Evolutionary conservation across 2,113 vertebrate genomes (phyloP), one percentile per base, ranked within the genome.

Genomic region (Malurus elegans): DNA sequence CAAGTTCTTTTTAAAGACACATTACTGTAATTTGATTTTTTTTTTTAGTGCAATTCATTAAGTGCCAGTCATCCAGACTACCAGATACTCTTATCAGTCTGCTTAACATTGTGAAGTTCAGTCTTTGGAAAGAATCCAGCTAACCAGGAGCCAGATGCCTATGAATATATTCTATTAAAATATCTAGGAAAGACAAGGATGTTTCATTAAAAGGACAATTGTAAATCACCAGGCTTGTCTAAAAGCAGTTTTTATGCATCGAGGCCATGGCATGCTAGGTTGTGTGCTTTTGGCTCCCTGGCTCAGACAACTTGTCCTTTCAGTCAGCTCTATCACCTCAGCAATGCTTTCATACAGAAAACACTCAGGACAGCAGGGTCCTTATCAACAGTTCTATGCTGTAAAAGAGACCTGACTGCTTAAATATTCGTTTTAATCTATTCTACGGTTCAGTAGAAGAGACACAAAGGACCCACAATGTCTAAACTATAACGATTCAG

Each of bases 11-110:
- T 91, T 62, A 88, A 93, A 94, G 88, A 79, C 60, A 73, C 92
- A 93, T 94, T 93, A 95, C 56, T 13, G 60, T 92, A 92, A 96
- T 95, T 58, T 74, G 90, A 96, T 88, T 92, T 86, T 75, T 47
- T 47, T 47, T 86, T 93, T 79, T 12, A 56, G 64, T 90, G 79
- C 93, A 91, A 92, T 96, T 97, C 82, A 97, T 95, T 96, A 96
- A 90, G 69, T 53, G 75, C 79, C 83, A 93, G 88, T 92, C 90
- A 90, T 81, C 64, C 45, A 75, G 90, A 86, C 92, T 92, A 86
- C 79, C 79, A 88, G 90, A 92, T 56, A 88, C 90, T 78, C 88
- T 92, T 88, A 91, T 71, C 93, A 71, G 67, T 70, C 82, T 90
- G 85, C 54, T 92, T 92, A 92, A 90, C 61, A 74, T 81, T 29